These are phyloP conservation scores for Lochmaea crataegi DNA, from an alignment of 2,888 invertebrate genomes.

Conservation along the genomic window DNA sequence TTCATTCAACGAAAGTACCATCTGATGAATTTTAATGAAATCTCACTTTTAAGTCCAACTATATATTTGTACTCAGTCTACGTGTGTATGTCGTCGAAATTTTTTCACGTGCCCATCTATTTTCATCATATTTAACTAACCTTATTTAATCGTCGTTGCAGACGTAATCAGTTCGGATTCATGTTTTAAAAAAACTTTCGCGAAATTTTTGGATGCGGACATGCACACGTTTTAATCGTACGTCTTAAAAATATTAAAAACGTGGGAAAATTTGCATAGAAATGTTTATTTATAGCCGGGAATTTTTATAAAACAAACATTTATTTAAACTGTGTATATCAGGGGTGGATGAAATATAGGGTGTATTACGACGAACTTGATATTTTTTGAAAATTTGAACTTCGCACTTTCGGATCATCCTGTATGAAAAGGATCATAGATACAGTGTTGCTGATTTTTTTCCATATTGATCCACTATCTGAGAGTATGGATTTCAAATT, in stretches of 20 bases:
- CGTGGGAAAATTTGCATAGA: background rate
- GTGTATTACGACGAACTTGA: too few relatives aligned
- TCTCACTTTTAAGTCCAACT: conserved; percentile 20
- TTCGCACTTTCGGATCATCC: too few relatives aligned
- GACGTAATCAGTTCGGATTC: background rate
- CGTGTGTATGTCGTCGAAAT: conserved; percentile 22
- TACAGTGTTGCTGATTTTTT: too few relatives aligned
- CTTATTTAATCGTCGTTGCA: background rate
- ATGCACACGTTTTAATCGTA: background rate
- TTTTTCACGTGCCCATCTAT: conserved; percentile 30
- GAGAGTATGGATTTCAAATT: too few relatives aligned
- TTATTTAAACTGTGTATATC: too few relatives aligned
- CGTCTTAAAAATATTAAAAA: background rate
- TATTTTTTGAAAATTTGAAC: too few relatives aligned
- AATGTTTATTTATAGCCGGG: background rate
- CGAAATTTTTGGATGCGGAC: conserved; percentile 3
- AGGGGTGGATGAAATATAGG: too few relatives aligned
- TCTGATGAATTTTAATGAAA: conserved; percentile 33
- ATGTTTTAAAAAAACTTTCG: background rate
- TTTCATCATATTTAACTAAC: conserved; percentile 33
- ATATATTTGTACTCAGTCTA: conserved; percentile 18
- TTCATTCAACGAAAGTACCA: conserved; percentile 11
- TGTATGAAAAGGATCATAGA: too few relatives aligned
- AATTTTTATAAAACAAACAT: background rate
- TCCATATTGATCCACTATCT: too few relatives aligned